Conservation (phyloP, 1,140 invertebrate species). For the Periplaneta americana region DNA sequence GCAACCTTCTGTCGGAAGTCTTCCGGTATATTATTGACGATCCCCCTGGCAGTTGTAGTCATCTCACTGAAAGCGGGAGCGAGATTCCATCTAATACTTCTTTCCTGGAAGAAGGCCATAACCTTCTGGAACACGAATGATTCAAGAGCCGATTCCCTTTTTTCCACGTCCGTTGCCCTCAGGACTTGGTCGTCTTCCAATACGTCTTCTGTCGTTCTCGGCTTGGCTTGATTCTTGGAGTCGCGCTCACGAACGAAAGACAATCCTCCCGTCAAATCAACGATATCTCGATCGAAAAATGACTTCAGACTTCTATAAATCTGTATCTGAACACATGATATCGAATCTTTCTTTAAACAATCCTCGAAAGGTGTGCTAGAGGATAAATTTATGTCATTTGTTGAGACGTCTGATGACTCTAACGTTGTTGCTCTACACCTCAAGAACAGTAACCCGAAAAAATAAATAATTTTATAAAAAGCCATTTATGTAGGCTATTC, state of each 20-base stretch:
- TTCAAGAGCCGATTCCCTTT: slow-evolving; percentile 51
- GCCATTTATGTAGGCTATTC: background rate
- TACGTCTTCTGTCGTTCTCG: slow-evolving; percentile 28
- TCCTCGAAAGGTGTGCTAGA: slow-evolving; percentile 27
- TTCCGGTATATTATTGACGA: slow-evolving; percentile 38
- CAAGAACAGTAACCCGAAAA: background rate
- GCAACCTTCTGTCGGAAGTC: background rate
- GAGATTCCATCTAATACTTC: slow-evolving; percentile 49
- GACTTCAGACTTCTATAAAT: slow-evolving; percentile 51
- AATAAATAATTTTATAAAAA: background rate
- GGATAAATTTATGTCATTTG: background rate
- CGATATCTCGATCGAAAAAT: slow-evolving; percentile 52
- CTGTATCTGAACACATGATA: slow-evolving; percentile 57
- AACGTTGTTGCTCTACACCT: background rate
- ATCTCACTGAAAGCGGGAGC: slow-evolving; percentile 38
- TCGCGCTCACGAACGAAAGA: slow-evolving; percentile 43
- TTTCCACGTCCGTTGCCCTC: slow-evolving; percentile 41
- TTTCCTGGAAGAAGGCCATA: slow-evolving; percentile 49
- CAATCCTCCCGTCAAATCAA: slow-evolving; percentile 50
- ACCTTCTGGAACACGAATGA: slow-evolving; percentile 49
- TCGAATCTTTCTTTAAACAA: slow-evolving; percentile 56
- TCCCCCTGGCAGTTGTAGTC: slow-evolving; percentile 44
- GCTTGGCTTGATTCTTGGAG: slow-evolving; percentile 7
- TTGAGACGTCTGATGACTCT: background rate
- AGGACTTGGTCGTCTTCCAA: slow-evolving; percentile 39